Conservation (phyloP, 2,888 invertebrate species). For the Mycalesis mineus region DNA sequence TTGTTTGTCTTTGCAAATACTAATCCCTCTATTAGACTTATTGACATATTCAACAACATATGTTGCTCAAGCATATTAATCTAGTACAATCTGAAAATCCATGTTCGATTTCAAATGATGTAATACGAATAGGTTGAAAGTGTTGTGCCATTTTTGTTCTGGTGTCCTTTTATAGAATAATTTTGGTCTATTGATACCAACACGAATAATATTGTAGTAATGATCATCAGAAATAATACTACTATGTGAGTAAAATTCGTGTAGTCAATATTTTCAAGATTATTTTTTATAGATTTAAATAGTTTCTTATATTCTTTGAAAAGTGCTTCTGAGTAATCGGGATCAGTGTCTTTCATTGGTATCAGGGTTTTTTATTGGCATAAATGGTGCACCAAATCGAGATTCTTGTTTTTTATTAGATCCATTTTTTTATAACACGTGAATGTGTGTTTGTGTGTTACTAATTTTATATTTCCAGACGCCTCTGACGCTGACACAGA, state of each 20-base stretch:
- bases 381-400: constrained; percentile 38
- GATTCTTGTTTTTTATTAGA: constrained; percentile 34
- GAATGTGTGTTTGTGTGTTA: constrained; percentile 33
- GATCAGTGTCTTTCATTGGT: not conserved
- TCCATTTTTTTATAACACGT: constrained; percentile 38
- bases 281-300: constrained; percentile 22
- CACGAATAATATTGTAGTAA: constrained; percentile 30
- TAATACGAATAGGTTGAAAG: constrained; percentile 40
- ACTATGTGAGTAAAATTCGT: constrained; percentile 30
- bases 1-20: constrained; percentile 42
- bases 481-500: constrained; percentile 32
- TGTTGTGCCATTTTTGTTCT: constrained; percentile 48
- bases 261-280: constrained; percentile 31
- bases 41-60: constrained; percentile 48
- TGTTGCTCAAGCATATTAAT: constrained; percentile 37
- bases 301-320: constrained; percentile 20
- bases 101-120: constrained; percentile 40
- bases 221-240: constrained; percentile 24
- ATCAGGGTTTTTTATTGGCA: constrained; percentile 8
- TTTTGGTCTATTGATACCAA: constrained; percentile 44
- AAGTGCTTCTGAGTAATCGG: not conserved
- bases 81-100: constrained; percentile 20
- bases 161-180: constrained; percentile 42
- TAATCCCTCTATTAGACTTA: constrained; percentile 40
- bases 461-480: constrained; percentile 33